phyloP scores from a whole-genome alignment of 2,797 vertebrate species.

The Octomys mimax region DNA sequence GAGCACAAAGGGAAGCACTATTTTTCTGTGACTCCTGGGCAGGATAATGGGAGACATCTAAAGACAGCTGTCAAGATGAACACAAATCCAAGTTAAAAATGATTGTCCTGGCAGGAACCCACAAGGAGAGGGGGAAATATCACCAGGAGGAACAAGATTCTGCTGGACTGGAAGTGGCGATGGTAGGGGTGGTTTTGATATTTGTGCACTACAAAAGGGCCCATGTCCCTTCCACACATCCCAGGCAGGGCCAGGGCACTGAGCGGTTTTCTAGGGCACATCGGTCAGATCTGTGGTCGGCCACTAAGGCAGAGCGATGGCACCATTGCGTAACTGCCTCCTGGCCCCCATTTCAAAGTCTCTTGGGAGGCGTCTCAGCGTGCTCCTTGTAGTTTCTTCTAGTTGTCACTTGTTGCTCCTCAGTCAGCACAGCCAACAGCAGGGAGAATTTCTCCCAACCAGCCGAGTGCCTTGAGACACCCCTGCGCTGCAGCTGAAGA shows the following conservation, averaged over 20 bases:
- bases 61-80: not conserved
- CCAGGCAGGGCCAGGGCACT: fast-evolving
- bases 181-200: not conserved
- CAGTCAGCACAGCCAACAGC: not conserved
- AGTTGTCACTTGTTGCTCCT: not conserved
- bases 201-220: not conserved
- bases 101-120: not conserved
- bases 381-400: not conserved
- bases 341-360: not conserved
- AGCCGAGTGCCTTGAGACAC: fast-evolving
- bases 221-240: too few relatives aligned
- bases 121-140: too few relatives aligned
- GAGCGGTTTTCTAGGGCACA: not conserved
- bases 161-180: not conserved
- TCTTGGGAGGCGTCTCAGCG: not conserved
- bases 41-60: not conserved
- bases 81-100: not conserved
- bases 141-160: not conserved
- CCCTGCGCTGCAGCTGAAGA: not conserved
- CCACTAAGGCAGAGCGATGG: not conserved
- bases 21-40: not conserved
- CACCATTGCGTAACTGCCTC: not conserved
- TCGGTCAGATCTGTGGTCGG: not conserved
- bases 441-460: not conserved
- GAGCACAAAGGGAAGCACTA: not conserved